Conservation (phyloP, 2,113 vertebrate genomes). For the Sander lucioperca region DNA sequence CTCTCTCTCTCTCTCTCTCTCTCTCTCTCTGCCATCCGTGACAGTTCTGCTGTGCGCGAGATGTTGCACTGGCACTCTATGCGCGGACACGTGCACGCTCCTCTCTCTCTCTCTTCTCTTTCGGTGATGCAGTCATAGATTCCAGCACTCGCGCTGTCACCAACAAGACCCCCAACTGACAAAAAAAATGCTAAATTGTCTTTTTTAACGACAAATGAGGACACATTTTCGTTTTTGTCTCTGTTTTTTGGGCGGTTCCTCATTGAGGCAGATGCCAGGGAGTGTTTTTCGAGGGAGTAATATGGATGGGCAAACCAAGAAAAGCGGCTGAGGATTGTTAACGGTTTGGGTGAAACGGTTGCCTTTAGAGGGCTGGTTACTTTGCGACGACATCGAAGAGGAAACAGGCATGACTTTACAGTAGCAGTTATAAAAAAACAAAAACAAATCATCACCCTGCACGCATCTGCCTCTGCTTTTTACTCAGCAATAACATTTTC, state of each 20-base stretch:
- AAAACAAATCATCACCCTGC: constrained; percentile 1
- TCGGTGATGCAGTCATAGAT: constrained; percentile 75
- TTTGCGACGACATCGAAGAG: constrained; percentile 50
- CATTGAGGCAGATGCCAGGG: constrained; percentile 2
- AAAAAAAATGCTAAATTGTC: constrained; percentile 9
- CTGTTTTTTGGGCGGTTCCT: constrained; percentile 4
- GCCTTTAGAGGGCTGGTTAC: constrained; percentile 31
- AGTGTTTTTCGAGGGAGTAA: constrained; percentile 35
- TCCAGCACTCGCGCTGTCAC: constrained; percentile 78
- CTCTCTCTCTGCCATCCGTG: constrained; percentile 22
- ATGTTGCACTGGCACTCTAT: constrained; percentile 41
- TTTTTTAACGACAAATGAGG: constrained; percentile 48
- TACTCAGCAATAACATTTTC: constrained; percentile 9
- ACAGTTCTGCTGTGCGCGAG: constrained; percentile 72
- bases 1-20: constrained; percentile 10
- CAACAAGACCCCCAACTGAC: constrained; percentile 52
- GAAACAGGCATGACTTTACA: constrained; percentile 77
- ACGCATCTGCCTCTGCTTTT: constrained; percentile 35
- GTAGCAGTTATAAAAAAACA: constrained; percentile 14
- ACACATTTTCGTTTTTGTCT: constrained; percentile 14
- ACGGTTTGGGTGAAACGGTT: constrained; percentile 40
- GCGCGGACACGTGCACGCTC: constrained; percentile 79
- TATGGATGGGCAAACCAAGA: constrained; percentile 69
- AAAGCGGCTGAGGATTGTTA: constrained; percentile 68
- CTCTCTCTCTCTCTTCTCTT: constrained; percentile 27